Percentiles rank a stretch among this genome's conserved stretches.
These are phyloP conservation scores for Xenopus borealis DNA, from an alignment of 2,113 vertebrate species.

Conservation along the genomic window DNA sequence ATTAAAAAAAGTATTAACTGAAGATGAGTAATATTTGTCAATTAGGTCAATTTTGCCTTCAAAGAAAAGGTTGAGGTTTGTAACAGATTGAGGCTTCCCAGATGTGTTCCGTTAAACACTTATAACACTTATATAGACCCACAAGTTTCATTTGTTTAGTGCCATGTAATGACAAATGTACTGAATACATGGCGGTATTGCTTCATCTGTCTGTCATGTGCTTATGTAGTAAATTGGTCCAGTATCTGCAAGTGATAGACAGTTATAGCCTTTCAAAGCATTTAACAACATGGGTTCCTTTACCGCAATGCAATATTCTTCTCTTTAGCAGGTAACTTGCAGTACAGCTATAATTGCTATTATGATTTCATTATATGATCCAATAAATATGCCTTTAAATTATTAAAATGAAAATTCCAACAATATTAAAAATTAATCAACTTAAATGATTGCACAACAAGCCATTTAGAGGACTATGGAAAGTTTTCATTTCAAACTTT, in stretches of 20 bases:
- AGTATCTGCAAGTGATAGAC: slow-evolving; percentile 17
- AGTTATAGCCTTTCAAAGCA: background rate
- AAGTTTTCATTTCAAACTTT: background rate
- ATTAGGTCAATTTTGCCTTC: too few species aligned
- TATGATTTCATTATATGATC: slow-evolving; percentile 64
- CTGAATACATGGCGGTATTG: too few species aligned
- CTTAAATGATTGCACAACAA: slow-evolving; percentile 72
- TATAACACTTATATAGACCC: too few species aligned
- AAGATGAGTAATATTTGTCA: too few species aligned
- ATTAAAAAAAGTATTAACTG: too few species aligned
- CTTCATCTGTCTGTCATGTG: background rate
- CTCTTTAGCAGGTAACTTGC: slow-evolving; percentile 61
- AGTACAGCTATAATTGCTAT: slow-evolving; percentile 67
- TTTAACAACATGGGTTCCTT: slow-evolving; percentile 2
- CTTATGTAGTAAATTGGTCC: slow-evolving; percentile 2
- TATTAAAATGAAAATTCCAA: slow-evolving; percentile 78
- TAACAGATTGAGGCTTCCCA: too few species aligned
- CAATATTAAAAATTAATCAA: slow-evolving; percentile 78
- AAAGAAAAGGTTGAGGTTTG: too few species aligned
- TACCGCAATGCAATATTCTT: background rate
- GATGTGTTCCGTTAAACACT: too few species aligned
- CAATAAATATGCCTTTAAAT: slow-evolving; percentile 78
- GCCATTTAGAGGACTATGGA: slow-evolving; percentile 54
- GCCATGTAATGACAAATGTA: too few species aligned
- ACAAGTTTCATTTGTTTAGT: too few species aligned